Evolutionary conservation across 2,113 vertebrate genomes (phyloP).

Genomic region (Neolamprologus tretocephalus): DNA sequence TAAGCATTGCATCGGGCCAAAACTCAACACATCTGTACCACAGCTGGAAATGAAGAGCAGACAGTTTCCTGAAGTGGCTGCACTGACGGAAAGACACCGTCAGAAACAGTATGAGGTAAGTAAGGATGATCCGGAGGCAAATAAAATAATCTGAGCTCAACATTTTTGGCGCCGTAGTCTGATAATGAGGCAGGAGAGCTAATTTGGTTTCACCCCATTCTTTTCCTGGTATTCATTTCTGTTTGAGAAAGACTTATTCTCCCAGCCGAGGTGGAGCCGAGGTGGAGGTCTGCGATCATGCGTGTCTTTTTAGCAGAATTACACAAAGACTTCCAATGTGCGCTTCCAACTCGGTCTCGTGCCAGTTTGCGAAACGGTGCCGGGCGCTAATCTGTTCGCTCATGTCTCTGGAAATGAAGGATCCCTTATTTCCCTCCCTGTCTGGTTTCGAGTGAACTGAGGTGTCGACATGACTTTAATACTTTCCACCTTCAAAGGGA

Average conservation of each 20-base stretch:
- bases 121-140: background rate
- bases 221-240: background rate
- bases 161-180: background rate
- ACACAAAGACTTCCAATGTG: background rate
- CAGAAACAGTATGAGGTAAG: background rate
- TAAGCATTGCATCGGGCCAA: background rate
- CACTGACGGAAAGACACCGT: background rate
- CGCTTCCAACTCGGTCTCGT: background rate
- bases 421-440: background rate
- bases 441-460: background rate
- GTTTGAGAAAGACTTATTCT: background rate
- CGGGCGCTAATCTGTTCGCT: rapidly evolving
- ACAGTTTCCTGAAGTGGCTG: background rate
- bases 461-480: background rate
- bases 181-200: background rate
- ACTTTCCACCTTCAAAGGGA: background rate
- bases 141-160: background rate
- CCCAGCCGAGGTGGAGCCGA: background rate
- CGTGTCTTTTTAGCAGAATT: background rate
- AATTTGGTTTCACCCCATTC: background rate
- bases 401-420: background rate
- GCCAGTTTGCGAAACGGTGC: background rate
- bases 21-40: background rate
- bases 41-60: background rate
- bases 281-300: background rate